phyloP scores from a whole-genome alignment of 2,113 vertebrate genomes.

The Psophia crepitans region DNA sequence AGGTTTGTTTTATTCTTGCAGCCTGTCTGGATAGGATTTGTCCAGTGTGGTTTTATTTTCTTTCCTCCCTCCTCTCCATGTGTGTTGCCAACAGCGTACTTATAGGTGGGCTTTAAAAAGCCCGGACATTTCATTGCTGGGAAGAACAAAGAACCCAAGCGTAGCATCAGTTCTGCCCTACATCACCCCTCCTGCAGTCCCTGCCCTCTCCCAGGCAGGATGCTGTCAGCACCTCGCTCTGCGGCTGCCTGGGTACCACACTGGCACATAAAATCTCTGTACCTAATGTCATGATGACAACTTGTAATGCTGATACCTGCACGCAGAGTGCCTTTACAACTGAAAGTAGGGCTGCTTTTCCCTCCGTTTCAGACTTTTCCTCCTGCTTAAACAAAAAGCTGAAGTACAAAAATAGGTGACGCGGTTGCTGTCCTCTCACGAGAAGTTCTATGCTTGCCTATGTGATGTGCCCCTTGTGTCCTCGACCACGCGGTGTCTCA shows the following conservation, averaged over 20 bases:
- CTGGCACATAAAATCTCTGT: not conserved
- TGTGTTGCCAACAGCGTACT: not conserved
- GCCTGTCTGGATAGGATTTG: not conserved
- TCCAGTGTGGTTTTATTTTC: not conserved
- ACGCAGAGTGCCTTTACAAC: not conserved
- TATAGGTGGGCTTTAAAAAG: not conserved
- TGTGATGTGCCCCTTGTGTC: not conserved
- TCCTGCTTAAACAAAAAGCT: not conserved
- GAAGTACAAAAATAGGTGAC: not conserved
- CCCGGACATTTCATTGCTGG: not conserved
- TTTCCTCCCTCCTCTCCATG: not conserved
- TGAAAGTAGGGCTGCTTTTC: not conserved
- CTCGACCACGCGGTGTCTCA: not conserved
- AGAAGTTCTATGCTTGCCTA: not conserved
- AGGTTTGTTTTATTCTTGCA: not conserved
- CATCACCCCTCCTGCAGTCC: not conserved
- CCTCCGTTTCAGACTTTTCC: not conserved
- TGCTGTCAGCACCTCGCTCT: not conserved
- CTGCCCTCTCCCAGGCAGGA: not conserved
- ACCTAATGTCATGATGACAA: not conserved
- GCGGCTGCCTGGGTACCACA: not conserved
- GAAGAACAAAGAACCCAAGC: not conserved
- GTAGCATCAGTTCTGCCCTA: not conserved
- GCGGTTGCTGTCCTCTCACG: not conserved
- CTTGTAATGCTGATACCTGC: not conserved